These are phyloP conservation scores for Drosophila greeni DNA, from an alignment of 2,888 invertebrate species.

Conservation along the genomic window DNA sequence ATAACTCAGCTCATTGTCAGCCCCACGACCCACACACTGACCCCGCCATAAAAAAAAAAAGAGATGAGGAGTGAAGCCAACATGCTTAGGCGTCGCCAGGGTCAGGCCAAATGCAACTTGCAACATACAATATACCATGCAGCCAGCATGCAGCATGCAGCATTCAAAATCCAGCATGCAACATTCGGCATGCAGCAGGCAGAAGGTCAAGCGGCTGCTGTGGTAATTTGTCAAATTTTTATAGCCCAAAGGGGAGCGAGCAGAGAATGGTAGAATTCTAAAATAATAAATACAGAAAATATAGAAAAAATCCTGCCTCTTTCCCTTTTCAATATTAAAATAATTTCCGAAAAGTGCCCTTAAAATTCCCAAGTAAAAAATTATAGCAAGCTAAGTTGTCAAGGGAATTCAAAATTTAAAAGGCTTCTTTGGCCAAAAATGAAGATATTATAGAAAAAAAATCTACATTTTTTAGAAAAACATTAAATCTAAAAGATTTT, in stretches of 20 bases:
- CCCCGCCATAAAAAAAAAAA: constrained; percentile 35
- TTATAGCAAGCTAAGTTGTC: too few relatives aligned
- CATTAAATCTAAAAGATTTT: background rate
- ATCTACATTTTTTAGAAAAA: background rate
- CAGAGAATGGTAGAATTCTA: too few relatives aligned
- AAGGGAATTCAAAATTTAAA: too few relatives aligned
- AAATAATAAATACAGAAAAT: too few relatives aligned
- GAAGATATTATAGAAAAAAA: background rate
- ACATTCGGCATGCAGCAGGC: constrained; percentile 52
- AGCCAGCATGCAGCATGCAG: constrained; percentile 30
- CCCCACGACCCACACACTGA: constrained; percentile 65
- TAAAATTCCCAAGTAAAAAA: background rate
- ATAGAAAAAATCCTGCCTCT: too few relatives aligned
- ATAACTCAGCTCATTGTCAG: constrained; percentile 70
- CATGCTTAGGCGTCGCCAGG: constrained; percentile 30
- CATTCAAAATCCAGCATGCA: constrained; percentile 18
- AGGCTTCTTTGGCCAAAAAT: too few relatives aligned
- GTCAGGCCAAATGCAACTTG: constrained; percentile 29
- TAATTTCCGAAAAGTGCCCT: background rate
- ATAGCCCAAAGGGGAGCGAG: constrained; percentile 56
- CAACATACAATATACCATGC: constrained; percentile 11
- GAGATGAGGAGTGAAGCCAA: constrained; percentile 16
- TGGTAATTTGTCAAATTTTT: constrained; percentile 75
- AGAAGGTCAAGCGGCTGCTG: constrained; percentile 57
- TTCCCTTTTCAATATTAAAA: background rate